These are phyloP conservation scores for Ctenomys sociabilis DNA, from an alignment of 2,113 vertebrate genomes.

Conservation along the genomic window DNA sequence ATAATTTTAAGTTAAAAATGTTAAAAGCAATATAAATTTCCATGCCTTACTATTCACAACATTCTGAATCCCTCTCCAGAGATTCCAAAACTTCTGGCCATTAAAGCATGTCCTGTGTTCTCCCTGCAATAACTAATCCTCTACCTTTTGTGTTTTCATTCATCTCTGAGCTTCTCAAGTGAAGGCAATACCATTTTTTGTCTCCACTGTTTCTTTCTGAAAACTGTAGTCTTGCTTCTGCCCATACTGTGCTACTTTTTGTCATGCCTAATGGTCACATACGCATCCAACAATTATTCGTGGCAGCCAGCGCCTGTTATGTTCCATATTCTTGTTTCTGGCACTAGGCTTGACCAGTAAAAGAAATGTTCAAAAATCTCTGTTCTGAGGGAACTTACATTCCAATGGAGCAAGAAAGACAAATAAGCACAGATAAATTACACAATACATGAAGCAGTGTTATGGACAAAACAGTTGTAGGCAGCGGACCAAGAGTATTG, in stretches of 20 bases:
- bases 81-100: not conserved
- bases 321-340: not conserved
- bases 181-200: not conserved
- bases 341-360: not conserved
- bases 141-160: not conserved
- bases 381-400: not conserved
- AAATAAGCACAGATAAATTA: not conserved
- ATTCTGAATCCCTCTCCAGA: not conserved
- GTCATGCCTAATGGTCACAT: not conserved
- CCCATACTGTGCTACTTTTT: not conserved
- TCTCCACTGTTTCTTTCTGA: not conserved
- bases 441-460: not conserved
- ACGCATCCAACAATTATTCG: not conserved
- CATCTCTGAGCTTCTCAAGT: not conserved
- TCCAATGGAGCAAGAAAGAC: not conserved
- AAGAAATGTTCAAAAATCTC: not conserved
- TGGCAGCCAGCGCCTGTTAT: not conserved
- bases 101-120: not conserved
- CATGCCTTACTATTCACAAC: not conserved
- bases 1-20: not conserved
- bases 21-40: not conserved
- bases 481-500: not conserved
- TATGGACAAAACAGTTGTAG: not conserved
- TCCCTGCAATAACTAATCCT: not conserved
- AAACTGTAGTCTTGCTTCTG: not conserved